Conservation (phyloP, 2,888 invertebrate species). For the Tetrapedia diversipes region DNA sequence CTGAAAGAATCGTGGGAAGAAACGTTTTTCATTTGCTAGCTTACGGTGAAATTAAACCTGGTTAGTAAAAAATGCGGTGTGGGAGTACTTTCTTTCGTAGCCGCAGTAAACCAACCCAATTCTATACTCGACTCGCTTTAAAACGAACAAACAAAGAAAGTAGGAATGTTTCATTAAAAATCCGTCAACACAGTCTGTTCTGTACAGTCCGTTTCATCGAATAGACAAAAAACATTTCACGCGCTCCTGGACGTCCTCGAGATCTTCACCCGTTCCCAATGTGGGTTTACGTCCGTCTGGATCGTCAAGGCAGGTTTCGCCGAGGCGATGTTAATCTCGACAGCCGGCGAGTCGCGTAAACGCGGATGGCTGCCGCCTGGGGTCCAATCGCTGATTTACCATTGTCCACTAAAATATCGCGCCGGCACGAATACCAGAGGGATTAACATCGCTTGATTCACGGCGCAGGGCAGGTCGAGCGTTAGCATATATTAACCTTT, state of each 20-base stretch:
- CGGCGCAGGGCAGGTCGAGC: constrained; percentile 56
- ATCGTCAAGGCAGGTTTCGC: background rate
- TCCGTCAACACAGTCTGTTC: too few relatives aligned
- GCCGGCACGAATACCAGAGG: constrained; percentile 68
- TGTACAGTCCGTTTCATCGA: too few relatives aligned
- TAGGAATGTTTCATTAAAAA: too few relatives aligned
- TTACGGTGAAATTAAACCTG: too few relatives aligned
- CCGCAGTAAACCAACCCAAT: too few relatives aligned
- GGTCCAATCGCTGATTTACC: constrained; percentile 34
- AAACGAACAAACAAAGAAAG: too few relatives aligned
- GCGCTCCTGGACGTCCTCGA: background rate
- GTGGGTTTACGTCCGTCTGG: background rate
- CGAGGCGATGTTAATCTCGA: constrained; percentile 16
- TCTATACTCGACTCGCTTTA: too few relatives aligned
- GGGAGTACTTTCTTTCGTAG: too few relatives aligned
- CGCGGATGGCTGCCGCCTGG: constrained; percentile 15
- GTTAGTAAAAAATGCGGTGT: too few relatives aligned
- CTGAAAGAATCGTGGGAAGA: too few relatives aligned
- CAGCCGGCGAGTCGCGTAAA: background rate
- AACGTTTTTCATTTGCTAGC: too few relatives aligned
- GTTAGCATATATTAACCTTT: constrained; percentile 73
- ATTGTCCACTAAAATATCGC: constrained; percentile 71
- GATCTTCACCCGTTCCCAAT: background rate
- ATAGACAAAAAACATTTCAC: too few relatives aligned
- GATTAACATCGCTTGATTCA: constrained; percentile 64